phyloP scores from a whole-genome alignment of 2,797 vertebrate genomes.

The Ammospiza maritima region DNA sequence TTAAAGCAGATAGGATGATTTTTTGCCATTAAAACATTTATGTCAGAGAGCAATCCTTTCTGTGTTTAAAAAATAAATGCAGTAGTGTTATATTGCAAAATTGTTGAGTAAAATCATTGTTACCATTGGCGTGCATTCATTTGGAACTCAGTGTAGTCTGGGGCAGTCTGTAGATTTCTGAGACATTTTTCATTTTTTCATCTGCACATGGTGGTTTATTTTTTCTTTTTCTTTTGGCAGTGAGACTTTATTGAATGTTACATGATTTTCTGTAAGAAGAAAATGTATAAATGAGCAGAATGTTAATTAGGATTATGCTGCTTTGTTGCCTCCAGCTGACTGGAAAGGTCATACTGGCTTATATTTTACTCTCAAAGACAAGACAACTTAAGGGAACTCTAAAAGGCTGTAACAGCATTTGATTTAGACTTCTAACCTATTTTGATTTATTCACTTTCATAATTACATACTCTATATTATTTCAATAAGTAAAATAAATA shows the following conservation, averaged over 20 bases:
- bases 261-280: constrained; percentile 26
- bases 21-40: neutral
- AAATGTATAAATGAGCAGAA: constrained; percentile 1
- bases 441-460: neutral
- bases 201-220: neutral
- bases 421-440: neutral
- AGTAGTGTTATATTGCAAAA: neutral
- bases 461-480: neutral
- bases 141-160: neutral
- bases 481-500: neutral
- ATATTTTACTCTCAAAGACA: neutral
- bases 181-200: neutral
- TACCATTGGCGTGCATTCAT: neutral
- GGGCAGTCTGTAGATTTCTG: neutral
- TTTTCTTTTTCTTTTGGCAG: neutral
- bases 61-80: neutral
- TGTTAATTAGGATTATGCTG: constrained; percentile 10
- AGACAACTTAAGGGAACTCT: neutral
- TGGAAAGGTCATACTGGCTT: constrained; percentile 2
- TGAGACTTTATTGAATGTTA: neutral
- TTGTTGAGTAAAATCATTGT: neutral
- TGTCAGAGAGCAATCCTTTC: neutral
- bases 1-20: neutral
- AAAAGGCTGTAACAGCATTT: neutral
- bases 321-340: neutral